Conservation (phyloP, 2,888 invertebrate species). For the Cephus pygmeus region DNA sequence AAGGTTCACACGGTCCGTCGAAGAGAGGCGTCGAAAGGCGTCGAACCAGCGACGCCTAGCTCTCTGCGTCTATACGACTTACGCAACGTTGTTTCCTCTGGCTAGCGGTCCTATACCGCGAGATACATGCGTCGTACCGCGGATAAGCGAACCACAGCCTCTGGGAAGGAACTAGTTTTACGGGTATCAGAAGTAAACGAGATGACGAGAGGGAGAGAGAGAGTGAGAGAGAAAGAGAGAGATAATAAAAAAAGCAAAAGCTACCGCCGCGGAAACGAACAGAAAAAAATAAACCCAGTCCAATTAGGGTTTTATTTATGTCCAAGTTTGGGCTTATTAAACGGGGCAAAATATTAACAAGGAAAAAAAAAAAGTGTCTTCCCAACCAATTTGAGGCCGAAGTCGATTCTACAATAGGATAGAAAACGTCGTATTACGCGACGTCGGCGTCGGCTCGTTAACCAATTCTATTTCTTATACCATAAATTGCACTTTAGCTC, state of each 20-base stretch:
- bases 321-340: constrained; percentile 39
- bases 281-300: constrained; percentile 44
- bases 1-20: no score
- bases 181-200: constrained; percentile 3
- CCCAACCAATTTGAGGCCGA: constrained; percentile 39
- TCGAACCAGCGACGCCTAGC: no score
- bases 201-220: background rate
- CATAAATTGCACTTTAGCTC: constrained; percentile 44
- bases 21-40: no score
- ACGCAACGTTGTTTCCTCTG: background rate
- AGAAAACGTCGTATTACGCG: constrained; percentile 35
- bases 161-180: constrained; percentile 2
- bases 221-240: background rate
- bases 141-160: constrained; percentile 4
- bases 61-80: background rate
- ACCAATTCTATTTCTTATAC: constrained; percentile 44
- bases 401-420: constrained; percentile 42
- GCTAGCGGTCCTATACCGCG: constrained; percentile 19
- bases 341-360: constrained; percentile 46
- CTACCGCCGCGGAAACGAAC: constrained; percentile 8
- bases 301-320: constrained; percentile 52
- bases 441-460: constrained; percentile 43
- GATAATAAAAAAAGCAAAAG: constrained; percentile 9
- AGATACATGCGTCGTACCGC: constrained; percentile 1
- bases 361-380: constrained; percentile 26